Percentiles rank a stretch among this genome's conserved stretches.
Evolutionary conservation across 2,888 invertebrate species (phyloP).

Genomic region (Cataglyphis altisquamis): DNA sequence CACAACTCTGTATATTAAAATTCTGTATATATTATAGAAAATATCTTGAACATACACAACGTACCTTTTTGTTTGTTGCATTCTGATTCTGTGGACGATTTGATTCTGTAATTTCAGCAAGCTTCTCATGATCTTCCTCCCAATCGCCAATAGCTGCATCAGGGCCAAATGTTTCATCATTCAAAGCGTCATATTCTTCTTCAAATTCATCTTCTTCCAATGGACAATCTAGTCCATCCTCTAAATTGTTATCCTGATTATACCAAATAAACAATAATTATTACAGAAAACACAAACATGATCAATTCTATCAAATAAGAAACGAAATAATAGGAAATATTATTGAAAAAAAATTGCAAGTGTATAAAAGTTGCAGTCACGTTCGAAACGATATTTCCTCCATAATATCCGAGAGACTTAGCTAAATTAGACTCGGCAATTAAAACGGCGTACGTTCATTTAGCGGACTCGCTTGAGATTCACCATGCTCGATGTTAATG

Average conservation of each 20-base stretch:
- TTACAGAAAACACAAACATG: not conserved
- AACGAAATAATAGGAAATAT: not conserved
- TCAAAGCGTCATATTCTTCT: conserved; percentile 96
- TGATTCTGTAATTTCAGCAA: conserved; percentile 89
- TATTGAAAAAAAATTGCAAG: not conserved
- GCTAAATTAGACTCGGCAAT: not conserved
- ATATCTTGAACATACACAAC: not conserved
- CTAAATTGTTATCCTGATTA: conserved; percentile 75
- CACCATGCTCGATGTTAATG: conserved; percentile 75
- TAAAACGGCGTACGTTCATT: not conserved
- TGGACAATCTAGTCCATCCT: conserved; percentile 82
- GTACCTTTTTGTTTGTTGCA: conserved; percentile 69
- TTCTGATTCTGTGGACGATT: conserved; percentile 81
- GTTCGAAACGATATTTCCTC: not conserved
- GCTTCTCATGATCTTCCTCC: conserved; percentile 91
- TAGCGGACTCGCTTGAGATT: not conserved
- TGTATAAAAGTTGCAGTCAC: not conserved
- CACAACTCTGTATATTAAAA: no score
- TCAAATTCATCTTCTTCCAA: conserved; percentile 89
- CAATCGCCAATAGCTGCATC: conserved; percentile 91
- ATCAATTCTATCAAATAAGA: not conserved
- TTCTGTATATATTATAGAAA: not conserved
- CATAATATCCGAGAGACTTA: not conserved
- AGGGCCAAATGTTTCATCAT: conserved; percentile 96
- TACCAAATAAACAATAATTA: not conserved